Evolutionary conservation across 2,113 vertebrate genomes (phyloP).

Genomic region (Odontophorus gujanensis): DNA sequence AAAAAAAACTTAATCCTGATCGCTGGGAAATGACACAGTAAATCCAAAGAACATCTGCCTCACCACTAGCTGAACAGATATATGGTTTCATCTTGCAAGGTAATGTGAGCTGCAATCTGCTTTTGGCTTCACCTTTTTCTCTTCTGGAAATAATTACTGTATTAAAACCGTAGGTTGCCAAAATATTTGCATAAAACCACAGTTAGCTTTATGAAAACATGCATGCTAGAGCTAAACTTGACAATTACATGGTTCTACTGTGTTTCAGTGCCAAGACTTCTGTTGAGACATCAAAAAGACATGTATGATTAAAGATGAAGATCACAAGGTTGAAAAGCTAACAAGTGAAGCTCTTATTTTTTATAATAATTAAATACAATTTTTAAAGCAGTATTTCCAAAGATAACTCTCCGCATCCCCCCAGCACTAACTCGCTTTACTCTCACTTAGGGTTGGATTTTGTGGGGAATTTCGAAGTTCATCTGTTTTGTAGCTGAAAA

Average conservation of each 20-base stretch:
- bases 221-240: not conserved
- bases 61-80: slow-evolving; percentile 16
- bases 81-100: slow-evolving; percentile 20
- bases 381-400: not conserved
- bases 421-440: not conserved
- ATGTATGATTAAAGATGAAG: not conserved
- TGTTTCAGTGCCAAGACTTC: not conserved
- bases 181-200: slow-evolving; percentile 33
- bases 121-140: slow-evolving; percentile 51
- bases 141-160: slow-evolving; percentile 36
- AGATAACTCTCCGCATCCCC: not conserved
- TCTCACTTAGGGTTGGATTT: not conserved
- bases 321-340: not conserved
- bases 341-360: not conserved
- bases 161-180: slow-evolving; percentile 7
- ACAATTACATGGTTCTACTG: not conserved
- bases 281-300: not conserved
- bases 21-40: slow-evolving; percentile 23
- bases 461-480: not conserved
- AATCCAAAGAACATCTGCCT: slow-evolving; percentile 54
- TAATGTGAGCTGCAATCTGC: slow-evolving; percentile 22
- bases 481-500: not conserved
- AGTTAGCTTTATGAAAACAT: slow-evolving; percentile 1
- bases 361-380: not conserved
- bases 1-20: slow-evolving; percentile 13